Percentiles rank a stretch among this genome's conserved stretches.
Evolutionary conservation across 2,888 invertebrate species (phyloP).

Genomic region (Lissonota sp.): DNA sequence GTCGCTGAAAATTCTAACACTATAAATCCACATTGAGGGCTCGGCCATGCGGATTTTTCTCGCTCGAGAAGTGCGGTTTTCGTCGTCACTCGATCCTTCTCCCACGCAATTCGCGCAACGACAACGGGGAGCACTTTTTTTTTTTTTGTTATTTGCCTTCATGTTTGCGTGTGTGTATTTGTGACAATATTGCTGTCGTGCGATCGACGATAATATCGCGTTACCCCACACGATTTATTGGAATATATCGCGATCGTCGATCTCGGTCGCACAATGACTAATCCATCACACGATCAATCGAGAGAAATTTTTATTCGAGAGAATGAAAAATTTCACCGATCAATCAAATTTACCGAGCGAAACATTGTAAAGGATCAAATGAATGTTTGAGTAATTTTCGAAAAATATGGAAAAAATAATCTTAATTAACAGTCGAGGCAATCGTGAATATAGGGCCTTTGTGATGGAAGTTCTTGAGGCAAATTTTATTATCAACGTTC

Average conservation of each 20-base stretch:
- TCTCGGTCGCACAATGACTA: neutral
- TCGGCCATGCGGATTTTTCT: neutral
- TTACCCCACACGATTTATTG: slow-evolving; percentile 57
- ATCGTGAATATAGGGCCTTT: too few relatives aligned
- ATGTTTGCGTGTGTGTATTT: neutral
- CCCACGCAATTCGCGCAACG: slow-evolving; percentile 55
- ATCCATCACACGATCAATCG: too few relatives aligned
- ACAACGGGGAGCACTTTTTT: neutral
- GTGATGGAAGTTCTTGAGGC: too few relatives aligned
- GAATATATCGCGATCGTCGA: slow-evolving; percentile 49
- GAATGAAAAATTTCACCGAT: too few relatives aligned
- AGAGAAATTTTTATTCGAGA: too few relatives aligned
- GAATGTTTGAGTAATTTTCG: too few relatives aligned
- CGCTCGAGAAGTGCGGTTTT: slow-evolving; percentile 31
- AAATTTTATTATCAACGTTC: too few relatives aligned
- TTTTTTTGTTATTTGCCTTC: neutral
- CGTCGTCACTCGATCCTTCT: slow-evolving; percentile 54
- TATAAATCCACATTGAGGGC: slow-evolving; percentile 4
- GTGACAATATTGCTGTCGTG: slow-evolving; percentile 1
- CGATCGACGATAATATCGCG: slow-evolving; percentile 36
- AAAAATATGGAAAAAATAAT: too few relatives aligned
- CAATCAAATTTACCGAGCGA: too few relatives aligned
- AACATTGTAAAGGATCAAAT: too few relatives aligned
- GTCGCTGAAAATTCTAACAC: slow-evolving; percentile 1
- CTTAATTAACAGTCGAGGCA: too few relatives aligned